Evolutionary conservation across 2,797 vertebrate species (phyloP).

Genomic region (Tachyglossus aculeatus): DNA sequence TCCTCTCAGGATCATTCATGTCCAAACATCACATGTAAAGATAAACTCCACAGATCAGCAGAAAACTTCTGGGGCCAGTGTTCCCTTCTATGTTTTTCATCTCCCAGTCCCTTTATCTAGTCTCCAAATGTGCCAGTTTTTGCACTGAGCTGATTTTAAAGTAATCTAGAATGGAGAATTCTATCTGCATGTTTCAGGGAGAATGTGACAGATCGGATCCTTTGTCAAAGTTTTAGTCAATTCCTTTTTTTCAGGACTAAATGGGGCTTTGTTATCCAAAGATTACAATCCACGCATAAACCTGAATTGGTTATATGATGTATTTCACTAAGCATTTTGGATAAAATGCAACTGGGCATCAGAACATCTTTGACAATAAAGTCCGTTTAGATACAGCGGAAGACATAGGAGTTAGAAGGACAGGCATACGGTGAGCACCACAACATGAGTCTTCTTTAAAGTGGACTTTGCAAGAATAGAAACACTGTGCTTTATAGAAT

Average conservation of each 20-base stretch:
- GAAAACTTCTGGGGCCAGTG: background rate
- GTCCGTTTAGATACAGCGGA: accelerated
- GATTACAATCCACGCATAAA: too few relatives aligned
- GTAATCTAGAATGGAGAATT: background rate
- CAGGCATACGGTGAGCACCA: too few relatives aligned
- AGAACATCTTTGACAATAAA: accelerated
- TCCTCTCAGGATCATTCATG: background rate
- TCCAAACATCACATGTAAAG: background rate
- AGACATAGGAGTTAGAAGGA: too few relatives aligned
- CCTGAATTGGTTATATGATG: too few relatives aligned
- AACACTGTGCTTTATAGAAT: too few relatives aligned
- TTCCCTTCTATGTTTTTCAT: background rate
- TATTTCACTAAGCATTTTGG: too few relatives aligned
- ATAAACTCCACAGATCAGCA: background rate
- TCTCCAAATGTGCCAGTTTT: background rate
- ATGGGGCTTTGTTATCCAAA: too few relatives aligned
- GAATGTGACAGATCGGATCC: background rate
- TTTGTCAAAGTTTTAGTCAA: background rate
- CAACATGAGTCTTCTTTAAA: too few relatives aligned
- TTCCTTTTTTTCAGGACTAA: too few relatives aligned
- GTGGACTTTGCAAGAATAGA: too few relatives aligned
- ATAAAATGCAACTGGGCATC: accelerated
- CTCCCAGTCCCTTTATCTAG: background rate
- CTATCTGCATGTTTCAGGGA: background rate
- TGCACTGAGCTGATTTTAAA: background rate